phyloP scores from a whole-genome alignment of 1,140 invertebrate species.

The Zaprionus nigranus region DNA sequence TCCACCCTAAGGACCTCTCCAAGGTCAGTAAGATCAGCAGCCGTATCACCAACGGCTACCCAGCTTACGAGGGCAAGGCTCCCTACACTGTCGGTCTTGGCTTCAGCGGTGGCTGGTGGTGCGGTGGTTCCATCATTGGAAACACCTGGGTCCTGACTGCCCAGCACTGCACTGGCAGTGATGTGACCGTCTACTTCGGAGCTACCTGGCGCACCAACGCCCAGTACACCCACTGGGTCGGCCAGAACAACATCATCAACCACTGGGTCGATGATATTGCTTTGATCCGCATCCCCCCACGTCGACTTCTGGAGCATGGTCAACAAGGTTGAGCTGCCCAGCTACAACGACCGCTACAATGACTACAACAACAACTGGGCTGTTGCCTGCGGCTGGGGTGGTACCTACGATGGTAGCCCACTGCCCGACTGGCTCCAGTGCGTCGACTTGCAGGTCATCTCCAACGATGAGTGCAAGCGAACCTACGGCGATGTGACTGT shows the following conservation, averaged over 20 bases:
- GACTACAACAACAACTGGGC: slow-evolving; percentile 30
- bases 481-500: slow-evolving; percentile 42
- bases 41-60: slow-evolving; percentile 53
- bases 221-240: slow-evolving; percentile 53
- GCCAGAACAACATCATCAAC: slow-evolving; percentile 30
- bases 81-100: slow-evolving; percentile 58
- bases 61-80: slow-evolving; percentile 28
- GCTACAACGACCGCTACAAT: slow-evolving; percentile 41
- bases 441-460: slow-evolving; percentile 39
- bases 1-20: slow-evolving; percentile 21
- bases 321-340: slow-evolving; percentile 44
- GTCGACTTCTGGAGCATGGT: slow-evolving; percentile 42
- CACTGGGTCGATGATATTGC: slow-evolving; percentile 43
- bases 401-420: slow-evolving; percentile 33
- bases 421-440: slow-evolving; percentile 41
- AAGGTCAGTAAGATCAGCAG: slow-evolving; percentile 40
- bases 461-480: slow-evolving; percentile 6
- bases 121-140: slow-evolving; percentile 86
- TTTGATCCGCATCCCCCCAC: slow-evolving; percentile 38
- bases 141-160: slow-evolving; percentile 67
- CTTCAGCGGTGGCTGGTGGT: slow-evolving; percentile 84
- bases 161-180: slow-evolving; percentile 52
- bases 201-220: slow-evolving; percentile 54
- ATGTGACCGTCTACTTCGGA: slow-evolving; percentile 54
- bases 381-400: slow-evolving; percentile 55